Evolutionary conservation across 2,888 invertebrate genomes (phyloP), one percentile per base, ranked within the genome.

Genomic region (Drepana falcataria): DNA sequence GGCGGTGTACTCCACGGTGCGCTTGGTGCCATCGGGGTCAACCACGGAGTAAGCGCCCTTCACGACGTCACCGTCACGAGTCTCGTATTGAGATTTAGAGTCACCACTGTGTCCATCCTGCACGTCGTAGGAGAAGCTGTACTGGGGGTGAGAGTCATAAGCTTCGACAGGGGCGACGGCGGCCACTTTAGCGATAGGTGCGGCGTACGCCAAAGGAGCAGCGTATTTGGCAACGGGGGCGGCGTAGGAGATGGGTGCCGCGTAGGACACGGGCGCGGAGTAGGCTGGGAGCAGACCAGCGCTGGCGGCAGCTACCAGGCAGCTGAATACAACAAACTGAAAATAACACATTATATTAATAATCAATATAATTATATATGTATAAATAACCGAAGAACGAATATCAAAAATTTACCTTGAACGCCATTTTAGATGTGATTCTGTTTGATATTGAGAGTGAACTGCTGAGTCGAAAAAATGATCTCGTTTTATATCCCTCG

Each of bases 1-100:
- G 56, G 91, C 91, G 57, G 87, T 87, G 79, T 92, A 92, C 41
- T 91, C 91, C 0, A 92, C 92, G 53, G 84, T 90, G 59, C 91
- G 86, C 73, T 83, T 85, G 69, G 79, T 83, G 60, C 92, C 92
- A 60, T 92, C 91, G 47, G 91, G 79, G 59, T 92, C 92, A 6
- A 82, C 79, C 21, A 92, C 70, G 53, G 91, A 91, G 81, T 91
- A 92, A 52, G 87, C 84, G 35, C 92, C 91, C 59, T 85, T 85
- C 33, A 92, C 92, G 41, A 87, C 85, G 61, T 92, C 91, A 55
- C 92, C 92, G 53, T 83, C 83, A 57, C 92, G 87, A 53, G 71
- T 78, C 71, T 92, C 92, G 55, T 84, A 80, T 67, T 91, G 91
- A 68, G 76, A 81, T 69, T 92, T 92, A 48, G 78, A 83, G 74